Evolutionary conservation across 2,888 invertebrate genomes (phyloP), one percentile per base, ranked within the genome.

Genomic region (Metalampra italica): DNA sequence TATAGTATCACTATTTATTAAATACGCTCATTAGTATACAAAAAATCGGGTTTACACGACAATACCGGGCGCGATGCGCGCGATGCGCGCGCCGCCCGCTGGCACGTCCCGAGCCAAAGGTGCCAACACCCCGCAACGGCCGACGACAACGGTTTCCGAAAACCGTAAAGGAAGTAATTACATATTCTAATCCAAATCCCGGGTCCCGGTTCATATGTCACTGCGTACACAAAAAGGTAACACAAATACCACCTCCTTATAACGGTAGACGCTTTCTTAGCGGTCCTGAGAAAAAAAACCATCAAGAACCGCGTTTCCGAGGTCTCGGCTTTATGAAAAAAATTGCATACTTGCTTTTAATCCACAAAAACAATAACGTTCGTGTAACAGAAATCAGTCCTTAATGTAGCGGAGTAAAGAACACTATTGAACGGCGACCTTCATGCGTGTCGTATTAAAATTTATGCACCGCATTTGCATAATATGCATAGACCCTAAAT

Each of bases 391-490:
- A 78, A 75, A 68, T 50, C 61, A 56, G 29, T 41, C 64, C 64
- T 55, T 79, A 78, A 56, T 7, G 1, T 39, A 1, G 41, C 37
- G 9, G 8, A 1, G 0, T 53, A 76, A 58, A 59, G 59, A 49
- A 53, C 51, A 56, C 53, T 69, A 71, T 74, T 46, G 43, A 59
- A 70, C 47, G 68, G 47, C 62, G 49, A 47, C 22, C 48, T 53
- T 50, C 59, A 29, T 49, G 57, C 62, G 68, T 68, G 71, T 71
- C 69, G 78, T 68, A 77, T 74, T 73, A 68, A 85, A 90, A 86
- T 87, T 85, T 90, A 90, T 90, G 89, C 90, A 72, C 46, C 80
- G 84, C 89, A 90, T 90, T 90, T 90, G 90, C 90, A 90, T 90
- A 90, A 90, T 87, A 78, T 90, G 89, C 87, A 89, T 87, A 75